These are phyloP conservation scores for Sander lucioperca DNA, from an alignment of 2,113 vertebrate genomes.

Conservation along the genomic window DNA sequence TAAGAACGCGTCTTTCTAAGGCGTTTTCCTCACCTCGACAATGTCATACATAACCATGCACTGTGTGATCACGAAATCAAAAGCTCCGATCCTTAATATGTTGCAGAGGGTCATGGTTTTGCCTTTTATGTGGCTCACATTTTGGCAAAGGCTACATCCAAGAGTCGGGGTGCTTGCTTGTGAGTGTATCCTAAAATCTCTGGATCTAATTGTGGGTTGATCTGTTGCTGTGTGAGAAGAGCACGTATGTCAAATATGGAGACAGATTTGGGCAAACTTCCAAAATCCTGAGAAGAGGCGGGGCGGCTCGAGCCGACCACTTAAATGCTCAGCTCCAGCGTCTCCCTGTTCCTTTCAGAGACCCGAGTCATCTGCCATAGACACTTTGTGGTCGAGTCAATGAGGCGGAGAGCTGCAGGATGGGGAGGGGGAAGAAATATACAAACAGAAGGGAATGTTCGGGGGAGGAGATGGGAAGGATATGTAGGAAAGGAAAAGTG, in stretches of 20 bases:
- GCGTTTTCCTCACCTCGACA: conserved; percentile 51
- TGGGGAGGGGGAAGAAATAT: conserved; percentile 40
- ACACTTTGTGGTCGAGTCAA: conserved; percentile 76
- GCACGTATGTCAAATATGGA: conserved; percentile 65
- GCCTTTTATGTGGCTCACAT: conserved; percentile 71
- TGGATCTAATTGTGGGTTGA: conserved; percentile 75
- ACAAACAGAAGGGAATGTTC: conserved; percentile 66
- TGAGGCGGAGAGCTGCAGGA: conserved; percentile 61
- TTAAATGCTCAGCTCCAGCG: conserved; percentile 58
- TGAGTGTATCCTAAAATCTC: conserved; percentile 53
- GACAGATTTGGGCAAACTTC: conserved; percentile 55
- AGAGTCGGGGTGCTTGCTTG: background rate
- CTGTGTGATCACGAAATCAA: conserved; percentile 69
- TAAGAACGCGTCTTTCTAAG: conserved; percentile 37
- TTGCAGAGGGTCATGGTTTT: conserved; percentile 62
- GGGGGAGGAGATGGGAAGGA: conserved; percentile 45
- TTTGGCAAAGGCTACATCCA: conserved; percentile 49
- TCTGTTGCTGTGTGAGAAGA: conserved; percentile 56
- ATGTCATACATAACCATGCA: conserved; percentile 57
- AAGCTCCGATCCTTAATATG: conserved; percentile 64
- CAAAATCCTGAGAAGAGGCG: conserved; percentile 49
- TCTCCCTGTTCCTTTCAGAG: conserved; percentile 52
- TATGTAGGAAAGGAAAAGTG: conserved; percentile 64
- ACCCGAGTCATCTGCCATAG: conserved; percentile 63
- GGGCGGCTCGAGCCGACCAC: conserved; percentile 46